Evolutionary conservation across 2,888 invertebrate genomes (phyloP).

Genomic region (Rutpela maculata): DNA sequence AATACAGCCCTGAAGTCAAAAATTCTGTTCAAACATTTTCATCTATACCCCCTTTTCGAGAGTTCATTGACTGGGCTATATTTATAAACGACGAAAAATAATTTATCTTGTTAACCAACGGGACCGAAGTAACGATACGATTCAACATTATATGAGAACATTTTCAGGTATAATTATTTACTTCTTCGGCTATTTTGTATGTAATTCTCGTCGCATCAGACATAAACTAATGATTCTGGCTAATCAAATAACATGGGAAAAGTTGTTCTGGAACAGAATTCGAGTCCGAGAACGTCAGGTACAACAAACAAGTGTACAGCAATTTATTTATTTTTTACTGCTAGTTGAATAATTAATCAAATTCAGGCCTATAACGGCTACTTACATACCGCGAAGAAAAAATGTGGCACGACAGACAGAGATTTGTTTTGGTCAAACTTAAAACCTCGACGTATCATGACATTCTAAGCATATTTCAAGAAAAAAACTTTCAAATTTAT

Average conservation of each 20-base stretch:
- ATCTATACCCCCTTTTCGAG: too few relatives aligned
- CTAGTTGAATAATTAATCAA: conserved; percentile 21
- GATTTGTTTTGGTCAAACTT: too few relatives aligned
- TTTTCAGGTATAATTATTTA: conserved; percentile 19
- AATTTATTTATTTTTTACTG: conserved; percentile 15
- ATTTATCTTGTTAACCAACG: conserved; percentile 16
- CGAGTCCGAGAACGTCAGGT: conserved; percentile 3
- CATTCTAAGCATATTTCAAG: too few relatives aligned
- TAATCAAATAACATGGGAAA: conserved; percentile 5
- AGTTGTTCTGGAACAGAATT: conserved; percentile 23
- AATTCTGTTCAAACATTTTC: too few relatives aligned
- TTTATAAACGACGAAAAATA: neutral
- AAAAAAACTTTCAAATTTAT: too few relatives aligned
- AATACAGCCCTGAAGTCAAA: too few relatives aligned
- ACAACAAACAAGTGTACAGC: conserved; percentile 11
- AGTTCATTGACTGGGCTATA: too few relatives aligned
- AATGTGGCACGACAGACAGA: too few relatives aligned
- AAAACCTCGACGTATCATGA: too few relatives aligned
- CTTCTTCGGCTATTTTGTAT: conserved; percentile 15
- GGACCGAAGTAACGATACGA: neutral
- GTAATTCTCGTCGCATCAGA: conserved; percentile 20
- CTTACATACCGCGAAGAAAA: neutral
- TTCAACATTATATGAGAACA: conserved; percentile 6
- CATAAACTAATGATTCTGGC: conserved; percentile 32
- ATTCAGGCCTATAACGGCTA: conserved; percentile 5